Conservation (phyloP, 2,888 invertebrate species). For the Chirona hameri region DNA sequence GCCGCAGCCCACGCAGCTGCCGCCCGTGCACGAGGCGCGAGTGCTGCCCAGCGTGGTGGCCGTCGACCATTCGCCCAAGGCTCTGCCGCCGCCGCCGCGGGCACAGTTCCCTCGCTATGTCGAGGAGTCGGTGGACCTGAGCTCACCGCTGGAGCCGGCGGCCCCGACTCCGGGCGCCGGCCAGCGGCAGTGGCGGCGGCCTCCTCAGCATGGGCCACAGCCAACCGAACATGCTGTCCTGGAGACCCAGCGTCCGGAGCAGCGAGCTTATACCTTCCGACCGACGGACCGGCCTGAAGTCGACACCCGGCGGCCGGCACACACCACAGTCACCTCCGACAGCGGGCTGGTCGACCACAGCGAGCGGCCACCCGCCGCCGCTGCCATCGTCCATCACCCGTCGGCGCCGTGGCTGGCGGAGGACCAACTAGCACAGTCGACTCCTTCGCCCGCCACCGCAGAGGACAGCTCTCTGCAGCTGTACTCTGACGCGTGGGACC, state of each 20-base stretch:
- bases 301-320: not conserved
- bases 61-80: not conserved
- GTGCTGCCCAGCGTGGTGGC: constrained; percentile 2
- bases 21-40: not conserved
- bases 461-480: not conserved
- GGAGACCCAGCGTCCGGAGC: not conserved
- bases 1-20: not conserved
- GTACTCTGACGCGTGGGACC: constrained; percentile 25
- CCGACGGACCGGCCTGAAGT: not conserved
- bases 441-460: not conserved
- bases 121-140: not conserved
- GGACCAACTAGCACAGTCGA: not conserved
- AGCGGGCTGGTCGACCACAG: not conserved
- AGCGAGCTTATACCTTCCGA: not conserved
- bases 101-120: not conserved
- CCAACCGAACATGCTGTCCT: not conserved
- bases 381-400: not conserved
- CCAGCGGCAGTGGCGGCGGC: not conserved
- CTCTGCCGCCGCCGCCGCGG: not conserved
- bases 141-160: not conserved
- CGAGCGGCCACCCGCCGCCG: not conserved
- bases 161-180: too few relatives aligned
- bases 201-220: not conserved
- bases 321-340: not conserved
- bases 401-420: not conserved